Evolutionary conservation across 2,888 invertebrate species (phyloP).

Genomic region (Polylopha cassiicola): DNA sequence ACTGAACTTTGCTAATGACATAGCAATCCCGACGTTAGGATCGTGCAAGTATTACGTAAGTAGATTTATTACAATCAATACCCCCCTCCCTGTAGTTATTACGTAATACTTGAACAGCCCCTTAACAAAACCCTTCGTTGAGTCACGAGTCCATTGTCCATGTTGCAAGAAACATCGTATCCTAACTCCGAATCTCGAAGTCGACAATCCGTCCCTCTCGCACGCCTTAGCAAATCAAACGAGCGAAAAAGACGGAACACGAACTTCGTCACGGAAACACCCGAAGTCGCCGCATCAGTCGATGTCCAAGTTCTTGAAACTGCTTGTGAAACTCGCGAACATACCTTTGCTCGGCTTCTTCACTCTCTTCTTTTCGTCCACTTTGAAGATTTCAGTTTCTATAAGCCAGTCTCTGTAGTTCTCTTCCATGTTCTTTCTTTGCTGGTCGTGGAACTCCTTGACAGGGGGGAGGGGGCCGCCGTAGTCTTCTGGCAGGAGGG

Average conservation of each 20-base stretch:
- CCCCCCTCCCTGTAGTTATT: too few species aligned
- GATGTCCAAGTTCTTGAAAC: slow-evolving; percentile 68
- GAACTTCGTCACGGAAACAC: slow-evolving; percentile 1
- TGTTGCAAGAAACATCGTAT: too few species aligned
- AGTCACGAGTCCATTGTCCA: too few species aligned
- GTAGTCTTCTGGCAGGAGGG: slow-evolving; percentile 74
- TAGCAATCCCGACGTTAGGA: too few species aligned
- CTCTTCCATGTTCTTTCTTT: slow-evolving; percentile 73
- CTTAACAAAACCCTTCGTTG: too few species aligned
- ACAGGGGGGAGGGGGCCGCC: slow-evolving; percentile 77
- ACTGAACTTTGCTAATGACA: too few species aligned
- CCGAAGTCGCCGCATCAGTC: slow-evolving; percentile 45
- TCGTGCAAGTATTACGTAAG: too few species aligned
- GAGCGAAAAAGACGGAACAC: not conserved
- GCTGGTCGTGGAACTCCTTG: slow-evolving; percentile 74
- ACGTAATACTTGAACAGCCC: too few species aligned
- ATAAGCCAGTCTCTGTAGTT: slow-evolving; percentile 80
- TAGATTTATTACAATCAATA: too few species aligned
- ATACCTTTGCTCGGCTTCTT: slow-evolving; percentile 69
- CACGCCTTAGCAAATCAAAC: slow-evolving; percentile 27
- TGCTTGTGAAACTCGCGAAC: slow-evolving; percentile 70
- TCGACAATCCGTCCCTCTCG: too few species aligned
- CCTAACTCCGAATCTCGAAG: too few species aligned
- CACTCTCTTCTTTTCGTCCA: slow-evolving; percentile 67
- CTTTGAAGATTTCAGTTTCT: slow-evolving; percentile 76